phyloP scores from a whole-genome alignment of 2,797 vertebrate genomes.

The Onychomys arenicola region DNA sequence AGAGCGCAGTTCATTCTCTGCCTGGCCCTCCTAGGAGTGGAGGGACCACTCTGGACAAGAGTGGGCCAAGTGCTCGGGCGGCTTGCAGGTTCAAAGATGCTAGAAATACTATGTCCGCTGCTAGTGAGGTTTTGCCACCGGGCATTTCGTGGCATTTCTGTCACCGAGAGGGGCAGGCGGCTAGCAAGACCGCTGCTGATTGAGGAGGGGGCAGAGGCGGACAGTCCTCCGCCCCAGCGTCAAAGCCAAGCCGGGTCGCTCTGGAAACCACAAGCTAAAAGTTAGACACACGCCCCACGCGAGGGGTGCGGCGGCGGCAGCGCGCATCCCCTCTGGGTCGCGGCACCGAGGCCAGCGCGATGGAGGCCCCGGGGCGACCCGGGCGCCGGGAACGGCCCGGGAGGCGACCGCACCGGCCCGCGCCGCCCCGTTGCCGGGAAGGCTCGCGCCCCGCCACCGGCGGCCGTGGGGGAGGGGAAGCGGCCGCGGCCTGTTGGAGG shows the following conservation, averaged over 20 bases:
- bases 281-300: conserved; percentile 63
- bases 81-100: conserved; percentile 21
- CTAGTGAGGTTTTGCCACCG: not conserved
- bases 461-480: conserved; percentile 69
- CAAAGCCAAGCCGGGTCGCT: accelerated
- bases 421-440: conserved; percentile 68
- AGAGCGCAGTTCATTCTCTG: not conserved
- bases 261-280: conserved; percentile 51
- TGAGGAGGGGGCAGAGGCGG: too few species aligned
- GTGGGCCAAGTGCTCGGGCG: conserved; percentile 13
- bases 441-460: conserved; percentile 73
- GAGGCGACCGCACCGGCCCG: conserved; percentile 46
- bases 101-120: not conserved
- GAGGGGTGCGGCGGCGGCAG: not conserved
- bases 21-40: not conserved
- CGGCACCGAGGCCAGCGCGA: not conserved
- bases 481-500: conserved; percentile 75
- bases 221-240: not conserved
- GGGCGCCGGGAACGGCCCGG: conserved; percentile 49
- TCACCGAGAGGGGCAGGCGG: not conserved
- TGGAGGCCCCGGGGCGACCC: not conserved
- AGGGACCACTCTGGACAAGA: not conserved
- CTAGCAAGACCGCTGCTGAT: not conserved
- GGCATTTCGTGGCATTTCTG: not conserved
- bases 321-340: not conserved